A percentile compares a stretch with the other conserved stretches of the same genome.
phyloP scores from a whole-genome alignment of 92 coral and sea anemone species.

The Epizoanthus stellaris region DNA sequence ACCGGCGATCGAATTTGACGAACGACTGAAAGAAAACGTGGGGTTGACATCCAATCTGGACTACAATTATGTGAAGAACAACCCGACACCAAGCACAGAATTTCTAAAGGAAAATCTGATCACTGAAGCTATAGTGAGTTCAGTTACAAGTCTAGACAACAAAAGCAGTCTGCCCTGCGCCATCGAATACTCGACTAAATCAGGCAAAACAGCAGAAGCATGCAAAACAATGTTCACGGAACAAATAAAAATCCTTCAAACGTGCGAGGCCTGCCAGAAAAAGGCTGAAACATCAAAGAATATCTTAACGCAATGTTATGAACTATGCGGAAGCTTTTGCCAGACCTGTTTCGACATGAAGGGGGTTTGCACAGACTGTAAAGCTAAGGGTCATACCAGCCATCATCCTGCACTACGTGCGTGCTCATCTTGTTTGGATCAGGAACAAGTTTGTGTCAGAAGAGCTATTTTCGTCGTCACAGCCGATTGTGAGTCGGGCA shows the following conservation, averaged over 20 bases:
- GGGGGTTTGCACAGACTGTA: constrained; percentile 24
- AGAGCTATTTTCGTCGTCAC: constrained; percentile 37
- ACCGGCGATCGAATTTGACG: constrained; percentile 46
- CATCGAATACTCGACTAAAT: constrained; percentile 45
- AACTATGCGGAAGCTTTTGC: background rate
- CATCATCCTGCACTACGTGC: constrained; percentile 30
- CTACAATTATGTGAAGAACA: constrained; percentile 11
- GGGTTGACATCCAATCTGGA: constrained; percentile 41
- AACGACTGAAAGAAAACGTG: constrained; percentile 46
- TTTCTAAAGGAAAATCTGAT: constrained; percentile 48
- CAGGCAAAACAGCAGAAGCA: constrained; percentile 55
- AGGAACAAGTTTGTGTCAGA: constrained; percentile 33
- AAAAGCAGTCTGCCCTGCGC: constrained; percentile 57
- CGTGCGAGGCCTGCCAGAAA: background rate
- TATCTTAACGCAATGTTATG: background rate
- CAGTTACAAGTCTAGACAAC: constrained; percentile 35
- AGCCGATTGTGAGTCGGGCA: constrained; percentile 56
- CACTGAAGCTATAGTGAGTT: constrained; percentile 48
- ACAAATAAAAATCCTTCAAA: background rate
- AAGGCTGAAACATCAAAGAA: background rate
- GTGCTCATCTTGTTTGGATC: constrained; percentile 34
- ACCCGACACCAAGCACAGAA: constrained; percentile 39
- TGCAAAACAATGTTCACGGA: constrained; percentile 24
- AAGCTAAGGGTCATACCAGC: constrained; percentile 36
- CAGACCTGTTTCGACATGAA: constrained; percentile 9